These are phyloP conservation scores for Tridacna crocea DNA, from an alignment of 2,888 invertebrate genomes.

Conservation along the genomic window DNA sequence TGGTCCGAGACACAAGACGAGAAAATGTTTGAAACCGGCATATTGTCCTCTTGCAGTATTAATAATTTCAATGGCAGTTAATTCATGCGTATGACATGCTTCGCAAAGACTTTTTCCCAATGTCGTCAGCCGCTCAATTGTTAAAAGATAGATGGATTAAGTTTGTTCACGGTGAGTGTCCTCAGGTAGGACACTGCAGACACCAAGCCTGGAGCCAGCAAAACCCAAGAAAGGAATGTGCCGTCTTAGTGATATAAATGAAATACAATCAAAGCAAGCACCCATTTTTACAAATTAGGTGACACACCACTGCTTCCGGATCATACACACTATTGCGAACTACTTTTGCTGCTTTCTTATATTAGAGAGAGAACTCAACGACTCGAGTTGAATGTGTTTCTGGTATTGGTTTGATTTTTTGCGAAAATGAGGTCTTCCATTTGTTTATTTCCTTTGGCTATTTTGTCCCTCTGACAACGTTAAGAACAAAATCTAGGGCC, in stretches of 20 bases:
- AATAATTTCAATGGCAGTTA: background rate
- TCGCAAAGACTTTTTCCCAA: background rate
- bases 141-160: background rate
- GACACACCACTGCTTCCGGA: too few relatives aligned
- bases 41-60: background rate
- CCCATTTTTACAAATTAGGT: too few relatives aligned
- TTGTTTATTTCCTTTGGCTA: too few relatives aligned
- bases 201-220: background rate
- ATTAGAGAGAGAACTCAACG: too few relatives aligned
- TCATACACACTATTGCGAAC: too few relatives aligned
- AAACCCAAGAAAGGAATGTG: background rate
- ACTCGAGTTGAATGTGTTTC: too few relatives aligned
- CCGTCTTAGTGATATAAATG: background rate
- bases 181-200: background rate
- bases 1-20: too few relatives aligned
- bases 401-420: too few relatives aligned
- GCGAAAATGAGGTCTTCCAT: too few relatives aligned
- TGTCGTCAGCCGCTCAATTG: background rate
- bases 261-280: background rate
- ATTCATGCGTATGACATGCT: background rate
- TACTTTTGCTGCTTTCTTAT: too few relatives aligned
- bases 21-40: background rate
- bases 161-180: background rate
- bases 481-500: too few relatives aligned
- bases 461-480: too few relatives aligned